phyloP scores from a whole-genome alignment of 2,797 vertebrate species.

The Melanotaenia maccullochi region DNA sequence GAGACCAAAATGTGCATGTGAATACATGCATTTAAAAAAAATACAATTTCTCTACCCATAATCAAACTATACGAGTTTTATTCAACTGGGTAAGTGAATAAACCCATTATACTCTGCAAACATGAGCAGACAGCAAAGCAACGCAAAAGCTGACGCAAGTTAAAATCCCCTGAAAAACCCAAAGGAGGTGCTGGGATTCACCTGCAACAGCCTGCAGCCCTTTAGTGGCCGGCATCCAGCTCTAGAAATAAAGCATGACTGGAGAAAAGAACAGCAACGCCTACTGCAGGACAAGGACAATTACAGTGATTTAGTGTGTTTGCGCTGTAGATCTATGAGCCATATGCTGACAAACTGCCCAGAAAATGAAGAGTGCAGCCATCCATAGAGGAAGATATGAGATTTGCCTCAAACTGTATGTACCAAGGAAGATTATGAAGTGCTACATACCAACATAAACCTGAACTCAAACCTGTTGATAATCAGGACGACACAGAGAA shows the following conservation, averaged over 20 bases:
- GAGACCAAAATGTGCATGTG: conserved; percentile 5
- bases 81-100: neutral
- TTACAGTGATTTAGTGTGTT: neutral
- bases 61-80: conserved; percentile 2
- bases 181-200: conserved; percentile 40
- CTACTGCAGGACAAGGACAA: neutral
- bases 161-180: conserved; percentile 32
- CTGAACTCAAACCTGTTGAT: neutral
- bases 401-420: neutral
- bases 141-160: conserved; percentile 31
- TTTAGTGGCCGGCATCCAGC: conserved; percentile 26
- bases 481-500: neutral
- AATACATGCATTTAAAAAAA: neutral
- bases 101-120: conserved; percentile 22
- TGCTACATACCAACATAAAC: neutral
- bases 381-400: neutral
- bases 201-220: conserved; percentile 49
- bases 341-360: neutral
- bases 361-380: conserved; percentile 1
- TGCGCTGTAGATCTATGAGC: neutral
- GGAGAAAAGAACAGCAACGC: neutral
- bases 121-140: conserved; percentile 7
- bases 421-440: neutral
- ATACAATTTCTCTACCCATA: neutral
- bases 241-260: conserved; percentile 2